Base-by-base conservation (phyloP, 2,797 vertebrate species). In the Sebastes dallii region DNA sequence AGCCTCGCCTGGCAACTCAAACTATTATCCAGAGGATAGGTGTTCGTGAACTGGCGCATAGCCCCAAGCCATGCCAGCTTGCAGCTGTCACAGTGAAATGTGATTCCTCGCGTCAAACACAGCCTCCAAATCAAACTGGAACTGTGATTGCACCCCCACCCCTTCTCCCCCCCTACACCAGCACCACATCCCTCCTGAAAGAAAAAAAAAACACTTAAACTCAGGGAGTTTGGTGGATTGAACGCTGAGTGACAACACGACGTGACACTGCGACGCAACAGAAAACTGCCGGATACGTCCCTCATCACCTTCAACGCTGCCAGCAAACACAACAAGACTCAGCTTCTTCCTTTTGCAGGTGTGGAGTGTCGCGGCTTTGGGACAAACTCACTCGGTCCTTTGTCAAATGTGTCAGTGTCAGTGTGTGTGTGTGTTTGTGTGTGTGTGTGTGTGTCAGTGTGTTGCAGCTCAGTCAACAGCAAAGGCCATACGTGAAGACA, bases 1-100 rank as follows among this genome's bases (percentile, higher is more conserved):
- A 75, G 34, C 50, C 50, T n/a, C 20, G 18, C 20, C 50, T 52
- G 50, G 50, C 66, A 55, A 56, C 59, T 77, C 72, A 80, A 80
- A 77, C 67, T 81, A 73, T 69, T 52, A 80, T 59, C 39, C 34
- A 69, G 55, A 34, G 22, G 39, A 54, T 27, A 34, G 14, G 29
- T 72, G 68, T 52, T 54, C 27, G 5, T 75, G 74, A 72, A 65
- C 20, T 3, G 2, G 29, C 34, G 18, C 69, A 69, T 42, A 46
- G 68, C 68, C 62, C 39, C 20, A 59, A 82, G 76, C 64, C 72
- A 66, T 58, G 70, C 69, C 66, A 61, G 32, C 58, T 20, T 22
- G 36, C 34, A 73, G 76, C 69, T 75, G 78, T 70, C 78, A 77
- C 58, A 10, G 34, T 76, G 80, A 76, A 85, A 86, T 85, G 59